A percentile compares a stretch with the other conserved stretches of the same genome.
Evolutionary conservation across 2,113 vertebrate genomes (phyloP).

Genomic region (Anhinga rufa): DNA sequence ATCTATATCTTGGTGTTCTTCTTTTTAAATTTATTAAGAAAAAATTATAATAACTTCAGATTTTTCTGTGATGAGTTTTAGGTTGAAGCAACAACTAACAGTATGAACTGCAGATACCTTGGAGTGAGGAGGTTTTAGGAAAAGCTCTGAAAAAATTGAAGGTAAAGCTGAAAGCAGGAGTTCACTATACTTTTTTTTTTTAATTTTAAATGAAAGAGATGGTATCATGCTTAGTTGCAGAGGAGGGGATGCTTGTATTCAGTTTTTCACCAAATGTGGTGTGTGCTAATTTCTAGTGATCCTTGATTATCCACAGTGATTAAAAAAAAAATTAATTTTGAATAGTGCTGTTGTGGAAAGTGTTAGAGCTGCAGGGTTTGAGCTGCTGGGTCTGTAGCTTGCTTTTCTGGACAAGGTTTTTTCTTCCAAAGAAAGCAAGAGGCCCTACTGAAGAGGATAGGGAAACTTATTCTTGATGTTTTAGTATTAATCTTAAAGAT

Average conservation of each 20-base stretch:
- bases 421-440: not conserved
- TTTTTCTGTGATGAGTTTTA: not conserved
- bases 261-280: not conserved
- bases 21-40: not conserved
- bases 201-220: not conserved
- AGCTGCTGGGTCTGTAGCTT: not conserved
- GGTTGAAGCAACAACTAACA: not conserved
- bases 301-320: not conserved
- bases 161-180: not conserved
- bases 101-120: not conserved
- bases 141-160: not conserved
- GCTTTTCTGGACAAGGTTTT: not conserved
- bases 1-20: not conserved
- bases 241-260: not conserved
- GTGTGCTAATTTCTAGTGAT: not conserved
- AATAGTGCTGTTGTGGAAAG: not conserved
- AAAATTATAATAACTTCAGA: not conserved
- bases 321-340: not conserved
- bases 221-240: no score
- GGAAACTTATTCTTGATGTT: not conserved
- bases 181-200: not conserved
- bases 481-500: not conserved
- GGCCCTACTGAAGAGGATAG: not conserved
- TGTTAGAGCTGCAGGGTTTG: not conserved
- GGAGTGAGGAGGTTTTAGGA: not conserved